A percentile compares a stretch with the other conserved stretches of the same genome.
phyloP scores from a whole-genome alignment of 2,113 vertebrate genomes.

The Taxidea taxus region DNA sequence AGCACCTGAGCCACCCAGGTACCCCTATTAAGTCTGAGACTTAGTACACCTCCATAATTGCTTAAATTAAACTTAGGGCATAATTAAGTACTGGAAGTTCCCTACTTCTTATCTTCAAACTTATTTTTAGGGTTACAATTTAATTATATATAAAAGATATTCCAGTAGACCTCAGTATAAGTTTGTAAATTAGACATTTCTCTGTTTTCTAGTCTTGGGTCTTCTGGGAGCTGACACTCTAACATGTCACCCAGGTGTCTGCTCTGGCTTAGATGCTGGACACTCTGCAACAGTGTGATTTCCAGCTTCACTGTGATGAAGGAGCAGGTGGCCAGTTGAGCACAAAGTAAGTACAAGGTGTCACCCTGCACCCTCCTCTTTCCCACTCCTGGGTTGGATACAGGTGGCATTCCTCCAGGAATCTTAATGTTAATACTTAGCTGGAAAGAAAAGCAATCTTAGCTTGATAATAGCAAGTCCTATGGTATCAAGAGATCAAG shows the following conservation, averaged over 20 bases:
- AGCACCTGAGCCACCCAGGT: not conserved
- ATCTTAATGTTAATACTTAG: not conserved
- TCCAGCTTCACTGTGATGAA: not conserved
- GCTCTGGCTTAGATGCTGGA: accelerated
- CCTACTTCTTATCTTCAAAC: not conserved
- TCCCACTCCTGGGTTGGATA: not conserved
- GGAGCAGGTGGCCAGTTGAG: not conserved
- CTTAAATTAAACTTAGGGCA: not conserved
- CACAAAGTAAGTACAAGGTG: not conserved
- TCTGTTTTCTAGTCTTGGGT: not conserved
- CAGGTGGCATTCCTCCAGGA: not conserved
- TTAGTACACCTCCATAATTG: not conserved
- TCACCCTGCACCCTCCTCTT: not conserved
- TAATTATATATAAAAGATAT: not conserved
- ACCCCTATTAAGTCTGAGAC: not conserved
- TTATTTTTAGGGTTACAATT: not conserved
- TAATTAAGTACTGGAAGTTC: not conserved
- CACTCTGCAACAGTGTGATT: not conserved
- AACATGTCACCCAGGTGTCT: too few species aligned
- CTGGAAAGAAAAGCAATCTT: not conserved
- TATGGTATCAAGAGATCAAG: not conserved
- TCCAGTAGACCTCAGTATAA: not conserved
- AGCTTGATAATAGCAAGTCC: not conserved
- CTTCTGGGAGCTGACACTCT: not conserved
- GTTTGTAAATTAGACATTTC: not conserved